Percentiles rank a stretch among this genome's conserved stretches.
These are phyloP conservation scores for Rhingia campestris DNA, from an alignment of 2,888 invertebrate genomes.

Conservation along the genomic window DNA sequence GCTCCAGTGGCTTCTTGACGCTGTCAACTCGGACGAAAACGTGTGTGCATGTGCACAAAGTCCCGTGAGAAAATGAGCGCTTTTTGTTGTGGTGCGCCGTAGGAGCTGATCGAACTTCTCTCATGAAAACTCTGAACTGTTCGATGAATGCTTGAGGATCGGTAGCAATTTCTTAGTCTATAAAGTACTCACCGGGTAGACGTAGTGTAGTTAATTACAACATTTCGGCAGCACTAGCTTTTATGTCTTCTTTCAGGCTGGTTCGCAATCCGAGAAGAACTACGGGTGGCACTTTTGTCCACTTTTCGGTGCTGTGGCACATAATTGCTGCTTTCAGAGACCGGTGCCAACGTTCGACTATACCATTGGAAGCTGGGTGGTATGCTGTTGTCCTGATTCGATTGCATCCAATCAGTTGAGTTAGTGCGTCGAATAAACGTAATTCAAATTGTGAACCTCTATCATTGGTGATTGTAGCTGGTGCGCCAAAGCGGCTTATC, in stretches of 20 bases:
- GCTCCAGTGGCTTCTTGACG: slow-evolving; percentile 14
- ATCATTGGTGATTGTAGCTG: slow-evolving; percentile 77
- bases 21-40: slow-evolving; percentile 18
- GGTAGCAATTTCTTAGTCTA: slow-evolving; percentile 36
- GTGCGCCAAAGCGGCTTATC: slow-evolving; percentile 81
- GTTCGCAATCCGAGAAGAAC: slow-evolving; percentile 79
- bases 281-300: slow-evolving; percentile 61
- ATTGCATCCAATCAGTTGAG: slow-evolving; percentile 75
- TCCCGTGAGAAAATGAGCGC: background rate
- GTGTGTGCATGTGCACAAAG: slow-evolving; percentile 3
- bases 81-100: slow-evolving; percentile 39
- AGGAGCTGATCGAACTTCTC: slow-evolving; percentile 38
- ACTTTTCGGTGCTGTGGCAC: slow-evolving; percentile 52
- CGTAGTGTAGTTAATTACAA: slow-evolving; percentile 75
- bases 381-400: slow-evolving; percentile 15
- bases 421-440: slow-evolving; percentile 75
- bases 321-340: slow-evolving; percentile 67
- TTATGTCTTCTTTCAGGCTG: slow-evolving; percentile 76
- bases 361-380: background rate
- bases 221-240: slow-evolving; percentile 77
- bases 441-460: slow-evolving; percentile 79
- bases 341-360: background rate
- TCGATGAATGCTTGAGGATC: slow-evolving; percentile 50
- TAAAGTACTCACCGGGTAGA: slow-evolving; percentile 27
- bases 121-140: slow-evolving; percentile 45